Evolutionary conservation across 2,888 invertebrate species (phyloP).

Genomic region (Dolichopus griseipennis): DNA sequence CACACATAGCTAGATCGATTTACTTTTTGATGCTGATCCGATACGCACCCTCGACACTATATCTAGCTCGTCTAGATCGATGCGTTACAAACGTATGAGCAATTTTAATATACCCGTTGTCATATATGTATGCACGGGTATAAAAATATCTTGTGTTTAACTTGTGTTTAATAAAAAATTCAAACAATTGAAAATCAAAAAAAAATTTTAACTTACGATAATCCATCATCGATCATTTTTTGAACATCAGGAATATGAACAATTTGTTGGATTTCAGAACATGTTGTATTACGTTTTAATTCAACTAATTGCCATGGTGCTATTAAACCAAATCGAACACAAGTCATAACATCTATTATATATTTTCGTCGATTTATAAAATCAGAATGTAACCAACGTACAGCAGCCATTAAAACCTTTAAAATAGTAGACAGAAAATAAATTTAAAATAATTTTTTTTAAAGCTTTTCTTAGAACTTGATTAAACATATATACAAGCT

Average conservation of each 20-base stretch:
- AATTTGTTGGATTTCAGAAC: slow-evolving; percentile 61
- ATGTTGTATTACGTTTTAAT: slow-evolving; percentile 63
- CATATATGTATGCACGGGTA: too few relatives aligned
- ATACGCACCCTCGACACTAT: too few relatives aligned
- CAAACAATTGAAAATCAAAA: slow-evolving; percentile 5
- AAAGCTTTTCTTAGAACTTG: too few relatives aligned
- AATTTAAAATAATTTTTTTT: too few relatives aligned
- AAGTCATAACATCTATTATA: slow-evolving; percentile 55
- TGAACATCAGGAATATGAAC: slow-evolving; percentile 59
- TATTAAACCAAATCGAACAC: slow-evolving; percentile 69
- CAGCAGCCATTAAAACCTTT: slow-evolving; percentile 67
- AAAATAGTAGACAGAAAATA: not conserved
- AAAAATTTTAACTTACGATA: slow-evolving; percentile 52
- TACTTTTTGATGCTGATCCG: too few relatives aligned
- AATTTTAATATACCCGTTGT: too few relatives aligned
- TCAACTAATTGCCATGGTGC: slow-evolving; percentile 74
- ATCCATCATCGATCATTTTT: slow-evolving; percentile 70
- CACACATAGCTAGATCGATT: too few relatives aligned
- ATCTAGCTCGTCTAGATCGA: too few relatives aligned
- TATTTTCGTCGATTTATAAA: slow-evolving; percentile 54
- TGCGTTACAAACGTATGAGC: too few relatives aligned
- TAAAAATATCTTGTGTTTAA: too few relatives aligned
- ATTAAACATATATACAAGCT: too few relatives aligned
- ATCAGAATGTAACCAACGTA: slow-evolving; percentile 67
- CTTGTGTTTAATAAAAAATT: too few relatives aligned